Percentiles rank a stretch among this genome's conserved stretches.
These are phyloP conservation scores for Stenolophus ochropezus DNA, from an alignment of 2,888 invertebrate genomes.

Conservation along the genomic window DNA sequence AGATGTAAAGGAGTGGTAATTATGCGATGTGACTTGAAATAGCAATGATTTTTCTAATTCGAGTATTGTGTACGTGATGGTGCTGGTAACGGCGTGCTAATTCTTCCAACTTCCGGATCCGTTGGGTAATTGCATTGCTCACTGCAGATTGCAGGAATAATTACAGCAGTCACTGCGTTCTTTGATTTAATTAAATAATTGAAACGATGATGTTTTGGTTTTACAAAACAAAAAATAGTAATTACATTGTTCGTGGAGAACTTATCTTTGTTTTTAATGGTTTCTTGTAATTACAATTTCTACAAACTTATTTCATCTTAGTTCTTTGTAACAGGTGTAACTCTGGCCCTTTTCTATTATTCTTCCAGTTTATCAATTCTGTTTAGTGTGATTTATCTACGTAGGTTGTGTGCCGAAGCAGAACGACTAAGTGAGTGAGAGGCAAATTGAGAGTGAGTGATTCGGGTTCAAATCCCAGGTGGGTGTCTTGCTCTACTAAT, in stretches of 20 bases:
- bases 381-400: no score
- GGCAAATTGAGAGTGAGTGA: no score
- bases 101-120: constrained; percentile 1
- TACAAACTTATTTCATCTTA: no score
- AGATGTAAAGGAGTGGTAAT: neutral
- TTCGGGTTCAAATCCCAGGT: no score
- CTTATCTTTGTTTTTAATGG: no score
- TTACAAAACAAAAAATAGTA: constrained; percentile 2
- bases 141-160: constrained; percentile 28
- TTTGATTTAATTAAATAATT: constrained; percentile 41
- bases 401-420: no score
- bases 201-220: constrained; percentile 13
- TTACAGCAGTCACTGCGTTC: constrained; percentile 19
- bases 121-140: constrained; percentile 18
- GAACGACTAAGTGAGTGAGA: no score
- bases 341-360: neutral
- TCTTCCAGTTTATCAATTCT: no score
- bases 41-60: constrained; percentile 18
- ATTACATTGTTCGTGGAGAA: no score
- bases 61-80: neutral
- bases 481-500: no score
- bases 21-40: no score
- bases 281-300: no score
- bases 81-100: neutral
- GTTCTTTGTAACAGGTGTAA: neutral